Percentiles rank a stretch among this genome's conserved stretches.
Evolutionary conservation across 1,140 invertebrate genomes (phyloP).

Genomic region (Agraylea sexmaculata): DNA sequence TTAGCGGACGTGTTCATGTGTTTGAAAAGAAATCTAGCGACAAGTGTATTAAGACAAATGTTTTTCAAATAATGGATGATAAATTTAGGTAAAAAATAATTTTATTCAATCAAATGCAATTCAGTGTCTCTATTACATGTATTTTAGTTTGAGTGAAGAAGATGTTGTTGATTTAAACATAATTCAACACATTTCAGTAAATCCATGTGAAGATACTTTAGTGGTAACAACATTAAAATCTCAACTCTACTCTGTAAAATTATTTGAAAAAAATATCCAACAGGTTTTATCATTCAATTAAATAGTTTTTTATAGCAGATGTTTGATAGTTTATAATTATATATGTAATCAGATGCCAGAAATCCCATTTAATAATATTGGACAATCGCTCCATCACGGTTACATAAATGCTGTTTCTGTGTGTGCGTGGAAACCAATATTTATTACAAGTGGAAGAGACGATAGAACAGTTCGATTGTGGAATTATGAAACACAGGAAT

Average conservation of each 20-base stretch:
- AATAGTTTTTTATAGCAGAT: neutral
- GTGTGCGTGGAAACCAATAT: conserved; percentile 79
- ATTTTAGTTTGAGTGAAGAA: conserved; percentile 14
- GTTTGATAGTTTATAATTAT: neutral
- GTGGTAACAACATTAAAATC: conserved; percentile 50
- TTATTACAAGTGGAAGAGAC: conserved; percentile 67
- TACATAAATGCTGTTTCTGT: conserved; percentile 64
- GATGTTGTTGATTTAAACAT: conserved; percentile 29
- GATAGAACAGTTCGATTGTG: conserved; percentile 79
- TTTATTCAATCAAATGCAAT: conserved; percentile 4
- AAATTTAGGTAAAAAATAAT: conserved; percentile 30
- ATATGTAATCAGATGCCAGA: conserved; percentile 28
- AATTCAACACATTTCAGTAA: conserved; percentile 44
- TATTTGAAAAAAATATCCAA: conserved; percentile 43
- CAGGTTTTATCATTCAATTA: conserved; percentile 24
- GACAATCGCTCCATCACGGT: conserved; percentile 68
- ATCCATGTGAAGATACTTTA: conserved; percentile 43
- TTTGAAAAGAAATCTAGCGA: conserved; percentile 52
- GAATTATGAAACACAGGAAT: conserved; percentile 71
- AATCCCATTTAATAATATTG: conserved; percentile 42
- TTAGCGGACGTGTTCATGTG: conserved; percentile 47
- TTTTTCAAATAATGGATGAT: conserved; percentile 44
- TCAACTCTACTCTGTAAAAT: conserved; percentile 46
- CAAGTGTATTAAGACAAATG: conserved; percentile 47
- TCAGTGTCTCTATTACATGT: neutral